These are phyloP conservation scores for Parotia lawesii DNA, from an alignment of 2,113 vertebrate genomes.

Conservation along the genomic window DNA sequence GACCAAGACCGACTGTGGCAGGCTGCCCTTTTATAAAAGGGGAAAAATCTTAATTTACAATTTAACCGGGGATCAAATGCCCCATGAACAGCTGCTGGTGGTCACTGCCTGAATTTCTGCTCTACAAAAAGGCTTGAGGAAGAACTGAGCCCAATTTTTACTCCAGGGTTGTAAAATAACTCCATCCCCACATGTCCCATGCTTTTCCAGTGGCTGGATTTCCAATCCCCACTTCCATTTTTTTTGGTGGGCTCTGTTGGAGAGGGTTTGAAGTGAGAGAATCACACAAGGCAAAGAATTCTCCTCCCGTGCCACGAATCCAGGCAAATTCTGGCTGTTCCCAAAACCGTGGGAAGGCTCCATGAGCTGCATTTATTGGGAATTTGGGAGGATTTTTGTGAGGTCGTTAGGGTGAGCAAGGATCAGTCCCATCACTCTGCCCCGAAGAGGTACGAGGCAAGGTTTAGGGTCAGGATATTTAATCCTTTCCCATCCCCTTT, in stretches of 20 bases:
- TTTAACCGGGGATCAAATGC: not conserved
- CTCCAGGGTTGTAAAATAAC: not conserved
- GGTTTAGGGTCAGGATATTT: not conserved
- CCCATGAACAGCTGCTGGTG: not conserved
- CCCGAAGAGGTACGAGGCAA: fast-evolving
- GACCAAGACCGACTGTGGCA: not conserved
- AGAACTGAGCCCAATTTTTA: not conserved
- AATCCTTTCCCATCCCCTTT: not conserved
- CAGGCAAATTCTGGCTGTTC: not conserved
- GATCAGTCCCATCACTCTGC: not conserved
- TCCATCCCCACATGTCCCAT: fast-evolving
- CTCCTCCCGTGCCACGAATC: not conserved
- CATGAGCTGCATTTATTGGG: not conserved
- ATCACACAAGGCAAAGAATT: fast-evolving
- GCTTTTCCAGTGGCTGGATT: not conserved
- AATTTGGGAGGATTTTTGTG: not conserved
- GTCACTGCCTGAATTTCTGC: not conserved
- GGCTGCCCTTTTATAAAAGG: not conserved
- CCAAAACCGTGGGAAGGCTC: fast-evolving
- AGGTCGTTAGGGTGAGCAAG: not conserved
- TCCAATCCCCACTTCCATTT: not conserved
- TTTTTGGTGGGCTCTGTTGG: fast-evolving
- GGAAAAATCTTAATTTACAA: not conserved
- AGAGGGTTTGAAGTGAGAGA: not conserved
- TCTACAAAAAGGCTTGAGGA: not conserved